Evolutionary conservation across 2,113 vertebrate species (phyloP).

Genomic region (Menidia beryllina): DNA sequence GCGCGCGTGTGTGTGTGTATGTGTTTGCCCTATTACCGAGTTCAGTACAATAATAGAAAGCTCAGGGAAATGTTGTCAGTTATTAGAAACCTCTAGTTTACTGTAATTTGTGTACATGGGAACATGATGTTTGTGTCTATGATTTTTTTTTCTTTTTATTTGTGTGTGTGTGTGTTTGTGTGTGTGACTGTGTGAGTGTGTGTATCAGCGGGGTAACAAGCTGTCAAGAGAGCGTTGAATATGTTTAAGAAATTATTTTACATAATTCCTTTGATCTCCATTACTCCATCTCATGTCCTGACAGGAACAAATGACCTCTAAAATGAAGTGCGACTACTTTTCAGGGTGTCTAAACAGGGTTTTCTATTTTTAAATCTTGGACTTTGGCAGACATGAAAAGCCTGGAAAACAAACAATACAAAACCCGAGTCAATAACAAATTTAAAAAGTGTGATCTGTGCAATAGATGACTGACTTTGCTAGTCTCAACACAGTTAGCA

Average conservation of each 20-base stretch:
- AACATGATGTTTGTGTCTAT: too few species aligned
- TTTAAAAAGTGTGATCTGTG: conserved; percentile 73
- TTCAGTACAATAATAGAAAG: conserved; percentile 59
- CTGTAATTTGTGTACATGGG: conserved; percentile 30
- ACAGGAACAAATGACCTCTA: neutral
- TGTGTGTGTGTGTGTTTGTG: neutral
- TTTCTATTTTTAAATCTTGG: conserved; percentile 47
- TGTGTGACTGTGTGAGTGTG: conserved; percentile 2
- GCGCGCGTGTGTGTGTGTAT: conserved; percentile 28
- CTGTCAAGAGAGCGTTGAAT: conserved; percentile 3
- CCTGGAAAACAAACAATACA: conserved; percentile 42
- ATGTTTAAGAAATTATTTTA: conserved; percentile 10
- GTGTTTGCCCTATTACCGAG: conserved; percentile 22
- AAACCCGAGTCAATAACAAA: conserved; percentile 73
- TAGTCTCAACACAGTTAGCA: conserved; percentile 74
- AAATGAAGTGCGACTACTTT: neutral
- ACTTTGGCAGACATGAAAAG: conserved; percentile 22
- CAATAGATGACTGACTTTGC: conserved; percentile 36
- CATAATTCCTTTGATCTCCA: neutral
- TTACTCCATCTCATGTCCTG: neutral
- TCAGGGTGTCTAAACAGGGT: conserved; percentile 14
- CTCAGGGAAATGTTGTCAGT: conserved; percentile 42
- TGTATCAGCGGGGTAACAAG: conserved; percentile 11
- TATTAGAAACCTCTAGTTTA: conserved; percentile 32
- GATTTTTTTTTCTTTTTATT: too few species aligned